Percentiles rank a stretch among this genome's conserved stretches.
phyloP scores from a whole-genome alignment of 2,888 invertebrate genomes.

The Pegoplata infirma region DNA sequence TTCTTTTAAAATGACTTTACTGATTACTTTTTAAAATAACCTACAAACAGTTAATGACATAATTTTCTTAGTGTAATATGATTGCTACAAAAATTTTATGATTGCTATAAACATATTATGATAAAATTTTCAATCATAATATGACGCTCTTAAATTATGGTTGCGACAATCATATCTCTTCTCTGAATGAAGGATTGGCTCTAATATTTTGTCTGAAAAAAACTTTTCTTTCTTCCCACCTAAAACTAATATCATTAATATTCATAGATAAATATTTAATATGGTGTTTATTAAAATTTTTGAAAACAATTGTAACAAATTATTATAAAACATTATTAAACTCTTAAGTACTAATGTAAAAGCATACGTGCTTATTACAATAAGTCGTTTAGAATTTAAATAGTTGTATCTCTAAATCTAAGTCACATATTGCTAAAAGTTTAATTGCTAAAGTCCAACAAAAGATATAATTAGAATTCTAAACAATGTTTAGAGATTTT shows the following conservation, averaged over 20 bases:
- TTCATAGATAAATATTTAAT: slow-evolving; percentile 30
- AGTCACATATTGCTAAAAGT: slow-evolving; percentile 49
- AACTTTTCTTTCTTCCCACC: not conserved
- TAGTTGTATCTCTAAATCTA: slow-evolving; percentile 23
- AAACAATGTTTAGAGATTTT: not conserved
- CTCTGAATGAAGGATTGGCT: no score
- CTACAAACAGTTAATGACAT: no score
- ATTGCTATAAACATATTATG: no score
- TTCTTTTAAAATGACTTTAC: no score
- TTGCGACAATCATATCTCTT: no score
- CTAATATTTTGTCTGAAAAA: no score
- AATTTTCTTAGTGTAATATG: no score
- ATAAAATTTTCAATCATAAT: no score
- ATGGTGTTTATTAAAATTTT: slow-evolving; percentile 45
- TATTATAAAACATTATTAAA: slow-evolving; percentile 12
- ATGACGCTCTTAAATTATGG: no score
- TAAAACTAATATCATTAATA: not conserved
- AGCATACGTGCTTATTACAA: slow-evolving; percentile 22
- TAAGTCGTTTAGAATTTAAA: not conserved
- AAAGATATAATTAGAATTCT: slow-evolving; percentile 18
- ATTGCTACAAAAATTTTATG: no score
- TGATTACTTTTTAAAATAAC: no score
- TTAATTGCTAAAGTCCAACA: slow-evolving; percentile 42
- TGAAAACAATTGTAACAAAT: slow-evolving; percentile 6
- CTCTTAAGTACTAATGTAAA: slow-evolving; percentile 7